These are phyloP conservation scores for Xiphorhynchus elegans DNA, from an alignment of 2,113 vertebrate genomes.

Conservation along the genomic window DNA sequence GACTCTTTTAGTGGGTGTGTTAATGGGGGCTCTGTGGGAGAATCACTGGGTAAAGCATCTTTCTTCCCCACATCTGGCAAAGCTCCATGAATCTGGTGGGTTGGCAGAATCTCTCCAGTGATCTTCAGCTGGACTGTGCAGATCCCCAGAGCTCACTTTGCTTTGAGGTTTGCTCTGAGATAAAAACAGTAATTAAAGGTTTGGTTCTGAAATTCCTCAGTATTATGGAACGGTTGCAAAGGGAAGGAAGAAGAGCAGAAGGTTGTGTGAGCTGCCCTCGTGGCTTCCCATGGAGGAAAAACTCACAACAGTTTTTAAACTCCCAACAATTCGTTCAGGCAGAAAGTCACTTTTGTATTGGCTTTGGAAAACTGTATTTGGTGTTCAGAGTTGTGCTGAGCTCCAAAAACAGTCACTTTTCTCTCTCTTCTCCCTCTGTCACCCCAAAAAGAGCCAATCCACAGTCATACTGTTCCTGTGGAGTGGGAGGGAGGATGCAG, in stretches of 20 bases:
- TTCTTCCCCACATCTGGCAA: neutral
- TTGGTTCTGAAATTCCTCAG: neutral
- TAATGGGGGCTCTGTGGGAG: neutral
- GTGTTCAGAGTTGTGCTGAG: too few relatives aligned
- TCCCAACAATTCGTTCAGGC: neutral
- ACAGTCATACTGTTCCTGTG: fast-evolving
- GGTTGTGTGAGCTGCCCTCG: neutral
- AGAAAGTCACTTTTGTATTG: neutral
- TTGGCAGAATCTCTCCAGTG: neutral
- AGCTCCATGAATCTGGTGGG: fast-evolving
- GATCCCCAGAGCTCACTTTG: neutral
- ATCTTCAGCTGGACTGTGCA: too few relatives aligned
- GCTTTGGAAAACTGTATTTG: neutral
- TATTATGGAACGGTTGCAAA: neutral
- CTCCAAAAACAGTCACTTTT: neutral
- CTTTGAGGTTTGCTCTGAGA: neutral
- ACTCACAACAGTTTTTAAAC: neutral
- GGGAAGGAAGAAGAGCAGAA: neutral
- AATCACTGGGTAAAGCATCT: too few relatives aligned
- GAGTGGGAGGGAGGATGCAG: fast-evolving
- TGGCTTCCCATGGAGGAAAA: neutral
- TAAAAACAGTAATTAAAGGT: neutral
- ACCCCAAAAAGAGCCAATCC: fast-evolving
- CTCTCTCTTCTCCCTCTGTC: neutral
- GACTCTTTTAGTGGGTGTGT: fast-evolving